Percentiles rank a stretch among this genome's conserved stretches.
Conservation (phyloP, 2,888 invertebrate species). For the Platerodrilus igneus region DNA sequence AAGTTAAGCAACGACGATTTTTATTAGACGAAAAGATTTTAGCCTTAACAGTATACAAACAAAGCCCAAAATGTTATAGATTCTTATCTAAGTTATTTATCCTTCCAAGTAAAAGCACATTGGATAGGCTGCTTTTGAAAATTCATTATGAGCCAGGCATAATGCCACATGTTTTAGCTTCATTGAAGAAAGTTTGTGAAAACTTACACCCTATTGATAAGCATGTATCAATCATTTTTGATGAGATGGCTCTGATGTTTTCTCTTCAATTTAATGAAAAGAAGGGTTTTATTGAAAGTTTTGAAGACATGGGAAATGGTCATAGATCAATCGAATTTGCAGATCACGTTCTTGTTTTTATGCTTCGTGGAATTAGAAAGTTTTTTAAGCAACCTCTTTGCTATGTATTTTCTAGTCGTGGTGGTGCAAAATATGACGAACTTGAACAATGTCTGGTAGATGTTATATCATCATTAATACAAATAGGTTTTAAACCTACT, state of each 20-base stretch:
- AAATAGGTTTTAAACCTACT: not conserved
- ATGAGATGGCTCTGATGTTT: slow-evolving; percentile 3
- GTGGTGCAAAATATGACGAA: no score
- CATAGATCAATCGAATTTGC: slow-evolving; percentile 2
- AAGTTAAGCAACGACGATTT: no score
- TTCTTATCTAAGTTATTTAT: no score
- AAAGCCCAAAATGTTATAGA: slow-evolving; percentile 1
- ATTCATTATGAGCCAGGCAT: slow-evolving; percentile 3
- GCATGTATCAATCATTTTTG: slow-evolving; percentile 1
- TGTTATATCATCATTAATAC: no score
- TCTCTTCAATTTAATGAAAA: slow-evolving; percentile 3
- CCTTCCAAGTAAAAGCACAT: slow-evolving; percentile 1
- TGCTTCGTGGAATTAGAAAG: slow-evolving; percentile 2
- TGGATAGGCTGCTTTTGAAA: not conserved
- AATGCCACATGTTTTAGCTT: not conserved
- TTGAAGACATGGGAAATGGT: slow-evolving; percentile 3
- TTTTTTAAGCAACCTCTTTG: no score
- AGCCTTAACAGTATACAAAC: slow-evolving; percentile 1
- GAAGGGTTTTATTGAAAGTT: slow-evolving; percentile 2
- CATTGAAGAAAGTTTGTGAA: slow-evolving; percentile 1
- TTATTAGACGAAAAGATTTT: no score
- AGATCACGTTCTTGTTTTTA: slow-evolving; percentile 4
- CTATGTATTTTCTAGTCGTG: no score
- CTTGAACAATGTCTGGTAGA: no score
- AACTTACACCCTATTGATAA: slow-evolving; percentile 1